Evolutionary conservation across 2,113 vertebrate species (phyloP), one percentile per base, ranked within the genome.

Genomic region (Rhinichthys klamathensis): DNA sequence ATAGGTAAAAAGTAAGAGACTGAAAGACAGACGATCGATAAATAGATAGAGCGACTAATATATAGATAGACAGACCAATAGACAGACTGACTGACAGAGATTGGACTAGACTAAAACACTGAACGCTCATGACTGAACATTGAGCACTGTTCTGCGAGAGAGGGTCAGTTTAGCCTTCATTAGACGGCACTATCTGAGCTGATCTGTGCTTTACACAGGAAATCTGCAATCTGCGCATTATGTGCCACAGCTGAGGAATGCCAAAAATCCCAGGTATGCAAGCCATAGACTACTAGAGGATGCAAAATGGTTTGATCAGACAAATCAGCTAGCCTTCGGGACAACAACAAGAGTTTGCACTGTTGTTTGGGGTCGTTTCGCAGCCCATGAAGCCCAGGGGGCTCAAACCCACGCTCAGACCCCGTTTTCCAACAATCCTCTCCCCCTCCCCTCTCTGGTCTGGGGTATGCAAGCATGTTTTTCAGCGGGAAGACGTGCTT

Each of bases 231-330:
- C 73, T 83, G 46, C 72, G 74, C 49, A 63, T 84, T 89, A 80
- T 85, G 67, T 85, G 83, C 49, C 51, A 46, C 49, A 38, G 69
- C 80, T 74, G 21, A 82, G 54, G 80, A 85, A 89, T 85, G 85
- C 32, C 13, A 72, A 27, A 49, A 87, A 87, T 87, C 51, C 18
- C 41, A 81, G 51, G 49, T 85, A 89, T 86, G 84, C 18, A 10
- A 73, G 84, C 56, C 69, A 81, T 25, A 81, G 30, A 30, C 30
- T 30, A 30, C 30, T 30, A 30, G 72, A 27, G 30, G 74, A 88
- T 67, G 27, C 38, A 41, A 78, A 61, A 41, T 56, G 41, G 32
- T 72, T 85, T 80, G 25, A 67, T 74, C 73, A 30, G 46, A 60
- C 46, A 58, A 84, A 80, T 73, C n/a, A 46, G 54, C 82, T 30